Base-by-base conservation (phyloP, 2,888 invertebrate genomes). In the Serrognathus titanus region DNA sequence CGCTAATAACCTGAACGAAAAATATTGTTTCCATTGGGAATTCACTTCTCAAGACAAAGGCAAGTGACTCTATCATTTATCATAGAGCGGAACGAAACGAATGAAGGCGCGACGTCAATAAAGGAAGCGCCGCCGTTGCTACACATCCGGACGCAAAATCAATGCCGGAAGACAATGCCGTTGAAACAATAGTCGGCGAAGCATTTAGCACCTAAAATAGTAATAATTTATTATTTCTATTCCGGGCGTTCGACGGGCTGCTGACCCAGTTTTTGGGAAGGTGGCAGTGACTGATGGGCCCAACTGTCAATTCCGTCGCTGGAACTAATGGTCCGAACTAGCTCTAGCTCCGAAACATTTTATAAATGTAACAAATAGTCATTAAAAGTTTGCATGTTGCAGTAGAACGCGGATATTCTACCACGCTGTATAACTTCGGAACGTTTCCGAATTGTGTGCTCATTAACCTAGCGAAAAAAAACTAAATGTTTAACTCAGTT, bases 291-390 rank as follows among this genome's bases (percentile, higher is more conserved):
- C 55, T 57, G 52, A 11, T 40, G 52, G 55, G 57, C 57, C 54
- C 53, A 55, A 62, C 62, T 60, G 62, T 60, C 62, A 62, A 60
- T 62, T 60, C 51, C 55, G 58, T 52, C 52, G 54, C 49, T 37
- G 43, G 48, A 62, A 60, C 48, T 62, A 62, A 58, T 60, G 53
- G 60, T 60, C 36, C 58, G 55, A 46, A 47, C 16, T 20, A 46
- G 36, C 46, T n/a, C n/a, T 48, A 31, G 48, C 35, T 31, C 24
- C 24, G 7, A 31, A 31, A 31, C 40, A 40, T 13, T 40, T 50
- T 50, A 39, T 41, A 48, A 40, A 48, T 41, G 16, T 36, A n/a
- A 20, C 48, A 35, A 35, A 35, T 35, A 12, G 37, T 43, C 16
- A 20, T 10, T 13, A 38, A 38, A 20, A 48, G 48, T 48, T 48